Evolutionary conservation across 2,113 vertebrate species (phyloP), one percentile per base, ranked within the genome.

Genomic region (Lathamus discolor): DNA sequence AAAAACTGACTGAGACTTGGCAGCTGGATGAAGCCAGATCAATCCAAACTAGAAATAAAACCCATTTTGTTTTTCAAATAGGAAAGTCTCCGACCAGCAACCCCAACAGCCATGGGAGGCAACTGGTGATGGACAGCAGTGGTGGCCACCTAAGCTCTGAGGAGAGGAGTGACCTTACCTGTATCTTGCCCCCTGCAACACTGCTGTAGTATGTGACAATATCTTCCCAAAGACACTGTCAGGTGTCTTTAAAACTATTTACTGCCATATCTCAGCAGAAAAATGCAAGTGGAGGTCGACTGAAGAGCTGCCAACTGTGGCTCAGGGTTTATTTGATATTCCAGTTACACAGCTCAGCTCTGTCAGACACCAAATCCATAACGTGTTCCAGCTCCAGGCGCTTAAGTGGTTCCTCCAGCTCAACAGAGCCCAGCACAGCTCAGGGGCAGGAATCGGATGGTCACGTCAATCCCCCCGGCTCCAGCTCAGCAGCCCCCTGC

Each of bases 261-360:
- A 93, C 83, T 90, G 52, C 43, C 76, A 62, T 46, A 90, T 72
- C 64, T 90, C 86, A 96, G 95, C 76, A 90, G 69, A 93, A 90
- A 88, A 91, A 79, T 52, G 94, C 57, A 96, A 95, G 54, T 77
- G 46, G 41, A 90, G 72, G 43, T 41, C 95, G 88, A 88, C 93
- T 88, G 78, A 86, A 93, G 88, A 81, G 62, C 62, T 91, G 88
- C 93, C 83, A 95, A 15, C 93, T 93, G 69, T 90, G 69, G 77
- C 80, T 83, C 69, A 66, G 57, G 44, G 39, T 93, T 94, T 96
- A 92, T 94, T 92, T 86, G 72, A 78, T 88, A 92, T 94, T 85
- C 86, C 86, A 91, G 70, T 79, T 92, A 89, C 52, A 66, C 4
- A 79, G 69, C 43, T 41, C 64, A 91, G 73, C 61, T 61, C 78